phyloP scores from a whole-genome alignment of 1,140 invertebrate species.

The Drosophila pseudoobscura region DNA sequence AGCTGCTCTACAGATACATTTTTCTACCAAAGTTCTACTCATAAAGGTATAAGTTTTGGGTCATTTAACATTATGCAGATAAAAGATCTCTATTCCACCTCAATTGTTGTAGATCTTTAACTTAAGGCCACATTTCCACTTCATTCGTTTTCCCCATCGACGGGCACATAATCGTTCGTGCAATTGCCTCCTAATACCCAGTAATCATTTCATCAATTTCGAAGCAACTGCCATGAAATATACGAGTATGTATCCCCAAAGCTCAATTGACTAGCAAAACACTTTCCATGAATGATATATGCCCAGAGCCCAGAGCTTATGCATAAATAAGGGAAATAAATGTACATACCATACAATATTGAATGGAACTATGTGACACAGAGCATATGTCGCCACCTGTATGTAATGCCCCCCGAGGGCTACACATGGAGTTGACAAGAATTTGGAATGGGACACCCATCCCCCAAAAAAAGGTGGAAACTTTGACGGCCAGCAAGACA shows the following conservation, averaged over 20 bases:
- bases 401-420: constrained; percentile 63
- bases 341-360: constrained; percentile 15
- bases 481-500: constrained; percentile 49
- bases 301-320: constrained; percentile 2
- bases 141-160: not conserved
- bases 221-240: constrained; percentile 24
- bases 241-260: not conserved
- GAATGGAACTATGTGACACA: constrained; percentile 72
- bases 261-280: constrained; percentile 22
- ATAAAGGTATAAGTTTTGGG: too few relatives aligned
- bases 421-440: constrained; percentile 70
- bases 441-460: not conserved
- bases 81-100: too few relatives aligned
- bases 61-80: too few relatives aligned
- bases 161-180: constrained; percentile 17
- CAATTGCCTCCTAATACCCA: constrained; percentile 14
- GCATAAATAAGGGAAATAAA: constrained; percentile 54
- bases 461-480: not conserved
- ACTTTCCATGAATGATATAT: constrained; percentile 25
- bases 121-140: too few relatives aligned
- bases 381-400: constrained; percentile 77
- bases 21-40: too few relatives aligned
- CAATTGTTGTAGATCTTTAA: too few relatives aligned
- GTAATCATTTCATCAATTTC: constrained; percentile 43
- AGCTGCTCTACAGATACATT: too few relatives aligned